These are phyloP conservation scores for Drosophila subsilvestris DNA, from an alignment of 2,888 invertebrate genomes.

Conservation along the genomic window DNA sequence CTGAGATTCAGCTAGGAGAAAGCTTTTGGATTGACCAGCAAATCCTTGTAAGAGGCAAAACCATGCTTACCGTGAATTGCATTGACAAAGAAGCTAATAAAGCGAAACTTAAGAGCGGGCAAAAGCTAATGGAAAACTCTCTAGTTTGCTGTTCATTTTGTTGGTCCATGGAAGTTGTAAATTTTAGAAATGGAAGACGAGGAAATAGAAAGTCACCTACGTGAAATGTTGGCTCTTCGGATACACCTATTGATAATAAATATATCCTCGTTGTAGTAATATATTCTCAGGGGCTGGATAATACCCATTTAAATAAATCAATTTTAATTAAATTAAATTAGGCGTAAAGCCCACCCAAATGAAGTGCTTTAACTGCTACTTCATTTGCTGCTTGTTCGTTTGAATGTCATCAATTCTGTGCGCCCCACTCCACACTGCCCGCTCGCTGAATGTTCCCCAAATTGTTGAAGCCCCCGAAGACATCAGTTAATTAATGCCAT, in stretches of 20 bases:
- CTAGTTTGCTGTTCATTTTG: too few relatives aligned
- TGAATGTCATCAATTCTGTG: constrained; percentile 31
- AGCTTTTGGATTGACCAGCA: background rate
- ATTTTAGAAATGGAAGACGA: too few relatives aligned
- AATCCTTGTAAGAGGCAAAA: background rate
- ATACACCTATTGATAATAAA: too few relatives aligned
- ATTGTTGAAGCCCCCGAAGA: constrained; percentile 49
- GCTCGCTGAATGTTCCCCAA: constrained; percentile 43
- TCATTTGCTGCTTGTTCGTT: constrained; percentile 4
- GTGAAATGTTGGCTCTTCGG: too few relatives aligned
- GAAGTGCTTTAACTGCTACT: constrained; percentile 25
- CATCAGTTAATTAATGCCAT: constrained; percentile 73
- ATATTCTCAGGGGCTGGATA: background rate
- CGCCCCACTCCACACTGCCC: background rate
- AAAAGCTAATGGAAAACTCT: background rate
- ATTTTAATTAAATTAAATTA: background rate
- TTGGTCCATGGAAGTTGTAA: too few relatives aligned
- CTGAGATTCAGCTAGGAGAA: constrained; percentile 11
- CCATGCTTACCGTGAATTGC: background rate
- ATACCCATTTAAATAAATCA: background rate
- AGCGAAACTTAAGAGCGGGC: too few relatives aligned
- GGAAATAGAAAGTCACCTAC: too few relatives aligned
- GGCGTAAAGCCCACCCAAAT: constrained; percentile 21
- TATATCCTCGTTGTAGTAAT: too few relatives aligned
- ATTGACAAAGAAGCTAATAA: too few relatives aligned